Percentiles rank a stretch among this genome's conserved stretches.
Evolutionary conservation across 1,140 invertebrate species (phyloP).

Genomic region (Lethocerus indicus): DNA sequence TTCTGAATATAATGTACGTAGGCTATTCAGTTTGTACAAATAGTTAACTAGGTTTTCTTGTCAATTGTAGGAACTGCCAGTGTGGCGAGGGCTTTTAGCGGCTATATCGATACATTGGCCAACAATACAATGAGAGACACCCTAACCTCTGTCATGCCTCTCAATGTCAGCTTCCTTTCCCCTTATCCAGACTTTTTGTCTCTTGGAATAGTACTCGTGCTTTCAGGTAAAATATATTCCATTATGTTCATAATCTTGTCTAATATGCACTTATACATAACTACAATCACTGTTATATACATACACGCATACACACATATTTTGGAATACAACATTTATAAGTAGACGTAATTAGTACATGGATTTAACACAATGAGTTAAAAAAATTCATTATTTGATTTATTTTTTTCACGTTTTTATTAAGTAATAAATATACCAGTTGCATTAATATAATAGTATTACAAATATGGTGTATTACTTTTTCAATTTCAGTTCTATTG

Average conservation of each 20-base stretch:
- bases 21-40: not conserved
- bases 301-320: no score
- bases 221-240: constrained; percentile 29
- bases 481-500: constrained; percentile 41
- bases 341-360: no score
- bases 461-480: not conserved
- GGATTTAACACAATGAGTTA: no score
- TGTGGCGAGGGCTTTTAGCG: constrained; percentile 53
- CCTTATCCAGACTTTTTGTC: constrained; percentile 52
- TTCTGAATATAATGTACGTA: not conserved
- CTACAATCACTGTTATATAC: no score
- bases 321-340: no score
- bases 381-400: no score
- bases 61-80: constrained; percentile 41
- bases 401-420: no score
- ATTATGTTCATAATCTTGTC: not conserved
- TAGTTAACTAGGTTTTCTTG: not conserved
- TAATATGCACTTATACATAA: no score
- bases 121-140: constrained; percentile 38
- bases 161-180: constrained; percentile 34
- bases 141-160: constrained; percentile 36
- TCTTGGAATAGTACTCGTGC: constrained; percentile 33
- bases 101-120: constrained; percentile 50
- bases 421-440: not conserved
- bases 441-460: not conserved